Percentiles rank a stretch among this genome's conserved stretches.
Evolutionary conservation across 2,113 vertebrate species (phyloP).

Genomic region (Misgurnus anguillicaudatus): DNA sequence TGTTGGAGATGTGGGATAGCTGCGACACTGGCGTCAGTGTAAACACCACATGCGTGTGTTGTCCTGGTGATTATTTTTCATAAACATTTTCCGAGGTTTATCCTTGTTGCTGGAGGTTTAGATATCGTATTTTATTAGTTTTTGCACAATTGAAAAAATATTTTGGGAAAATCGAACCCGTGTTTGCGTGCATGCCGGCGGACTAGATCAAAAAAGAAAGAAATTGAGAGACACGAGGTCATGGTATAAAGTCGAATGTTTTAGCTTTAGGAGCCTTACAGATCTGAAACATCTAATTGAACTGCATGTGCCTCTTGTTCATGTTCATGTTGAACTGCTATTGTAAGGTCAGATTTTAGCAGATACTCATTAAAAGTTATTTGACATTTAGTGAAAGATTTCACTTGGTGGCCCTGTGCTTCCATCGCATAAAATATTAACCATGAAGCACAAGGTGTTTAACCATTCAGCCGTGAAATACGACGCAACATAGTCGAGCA

Average conservation of each 20-base stretch:
- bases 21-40: slow-evolving; percentile 67
- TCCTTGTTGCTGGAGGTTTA: slow-evolving; percentile 72
- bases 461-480: neutral
- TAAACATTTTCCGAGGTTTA: slow-evolving; percentile 74
- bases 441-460: neutral
- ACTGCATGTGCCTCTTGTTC: slow-evolving; percentile 14
- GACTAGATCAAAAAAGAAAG: slow-evolving; percentile 22
- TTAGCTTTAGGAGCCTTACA: slow-evolving; percentile 3
- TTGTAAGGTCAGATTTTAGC: slow-evolving; percentile 36
- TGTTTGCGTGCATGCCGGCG: slow-evolving; percentile 39
- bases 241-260: slow-evolving; percentile 8
- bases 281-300: slow-evolving; percentile 26
- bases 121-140: slow-evolving; percentile 65
- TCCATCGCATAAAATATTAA: neutral
- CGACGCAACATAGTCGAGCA: neutral
- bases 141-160: slow-evolving; percentile 63
- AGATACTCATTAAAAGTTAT: slow-evolving; percentile 29
- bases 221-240: slow-evolving; percentile 30
- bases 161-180: slow-evolving; percentile 50
- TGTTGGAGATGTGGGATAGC: slow-evolving; percentile 69
- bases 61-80: slow-evolving; percentile 77
- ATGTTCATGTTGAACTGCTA: slow-evolving; percentile 7
- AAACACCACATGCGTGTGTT: slow-evolving; percentile 73
- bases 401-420: neutral
- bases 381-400: slow-evolving; percentile 39